Conservation (phyloP, 2,113 vertebrate species). For the Perccottus glenii region DNA sequence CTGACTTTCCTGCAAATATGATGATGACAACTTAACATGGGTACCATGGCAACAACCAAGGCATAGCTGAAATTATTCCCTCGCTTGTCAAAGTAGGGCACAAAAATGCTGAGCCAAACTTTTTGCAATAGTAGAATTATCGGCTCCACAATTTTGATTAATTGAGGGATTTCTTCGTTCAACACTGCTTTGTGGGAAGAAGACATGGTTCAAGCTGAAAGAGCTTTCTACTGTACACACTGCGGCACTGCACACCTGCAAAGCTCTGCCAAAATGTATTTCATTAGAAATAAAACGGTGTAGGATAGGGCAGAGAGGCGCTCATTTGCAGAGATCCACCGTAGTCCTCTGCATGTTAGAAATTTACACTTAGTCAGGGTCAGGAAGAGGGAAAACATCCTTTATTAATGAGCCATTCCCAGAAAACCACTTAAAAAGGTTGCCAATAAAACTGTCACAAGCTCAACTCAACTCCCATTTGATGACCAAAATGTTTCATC, state of each 20-base stretch:
- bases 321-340: conserved; percentile 32
- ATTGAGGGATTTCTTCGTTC: conserved; percentile 32
- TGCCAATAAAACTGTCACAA: conserved; percentile 38
- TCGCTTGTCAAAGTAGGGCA: conserved; percentile 51
- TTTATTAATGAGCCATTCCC: conserved; percentile 42
- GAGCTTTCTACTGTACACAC: conserved; percentile 26
- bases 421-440: conserved; percentile 19
- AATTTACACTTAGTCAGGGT: conserved; percentile 24
- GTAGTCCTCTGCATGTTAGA: conserved; percentile 21
- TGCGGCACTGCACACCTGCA: conserved; percentile 58
- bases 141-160: conserved; percentile 32
- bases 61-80: conserved; percentile 31
- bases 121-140: conserved; percentile 40
- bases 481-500: conserved; percentile 5
- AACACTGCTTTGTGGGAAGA: not conserved
- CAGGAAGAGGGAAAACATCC: conserved; percentile 7
- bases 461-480: conserved; percentile 19
- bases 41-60: conserved; percentile 41
- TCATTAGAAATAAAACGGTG: conserved; percentile 41
- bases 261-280: conserved; percentile 50
- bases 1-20: conserved; percentile 25
- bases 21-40: conserved; percentile 37
- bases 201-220: conserved; percentile 32
- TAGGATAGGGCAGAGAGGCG: conserved; percentile 23
- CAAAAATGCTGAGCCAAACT: conserved; percentile 34